Percentiles rank a stretch among this genome's conserved stretches.
These are phyloP conservation scores for Euclidia mi DNA, from an alignment of 2,888 invertebrate genomes.

Conservation along the genomic window DNA sequence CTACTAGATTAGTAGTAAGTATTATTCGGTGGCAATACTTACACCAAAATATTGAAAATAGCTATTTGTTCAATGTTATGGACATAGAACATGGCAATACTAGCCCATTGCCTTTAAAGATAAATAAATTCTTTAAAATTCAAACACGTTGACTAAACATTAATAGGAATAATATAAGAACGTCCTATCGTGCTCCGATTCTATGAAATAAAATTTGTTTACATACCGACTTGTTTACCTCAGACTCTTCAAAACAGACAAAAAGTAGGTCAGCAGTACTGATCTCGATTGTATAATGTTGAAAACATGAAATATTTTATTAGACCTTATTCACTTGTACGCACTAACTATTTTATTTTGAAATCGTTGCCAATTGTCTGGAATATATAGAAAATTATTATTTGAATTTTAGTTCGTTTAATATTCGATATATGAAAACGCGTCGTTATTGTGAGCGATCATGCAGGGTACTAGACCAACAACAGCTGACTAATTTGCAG, in stretches of 20 bases:
- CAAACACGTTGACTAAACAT: no score
- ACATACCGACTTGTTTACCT: constrained; percentile 36
- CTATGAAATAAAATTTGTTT: constrained; percentile 5
- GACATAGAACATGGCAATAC: no score
- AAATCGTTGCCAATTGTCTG: not conserved
- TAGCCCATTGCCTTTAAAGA: no score
- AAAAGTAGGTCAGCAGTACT: constrained; percentile 31
- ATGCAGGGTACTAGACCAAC: constrained; percentile 76
- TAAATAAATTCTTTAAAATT: no score
- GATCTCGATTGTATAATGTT: constrained; percentile 28
- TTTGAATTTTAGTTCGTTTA: constrained; percentile 5
- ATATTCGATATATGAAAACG: constrained; percentile 49
- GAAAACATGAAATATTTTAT: constrained; percentile 47
- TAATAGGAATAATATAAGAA: no score
- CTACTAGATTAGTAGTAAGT: no score
- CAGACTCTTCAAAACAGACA: constrained; percentile 24
- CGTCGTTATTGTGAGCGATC: constrained; percentile 73
- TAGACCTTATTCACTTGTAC: constrained; percentile 24
- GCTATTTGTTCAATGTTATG: no score
- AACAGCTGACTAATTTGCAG: constrained; percentile 88
- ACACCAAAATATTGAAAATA: no score
- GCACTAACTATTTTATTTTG: constrained; percentile 15
- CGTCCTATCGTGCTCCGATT: no score
- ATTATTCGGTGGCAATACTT: no score
- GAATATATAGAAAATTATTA: not conserved